A percentile compares a stretch with the other conserved stretches of the same genome.
These are phyloP conservation scores for Glyptemys insculpta DNA, from an alignment of 2,797 vertebrate species.

Conservation along the genomic window DNA sequence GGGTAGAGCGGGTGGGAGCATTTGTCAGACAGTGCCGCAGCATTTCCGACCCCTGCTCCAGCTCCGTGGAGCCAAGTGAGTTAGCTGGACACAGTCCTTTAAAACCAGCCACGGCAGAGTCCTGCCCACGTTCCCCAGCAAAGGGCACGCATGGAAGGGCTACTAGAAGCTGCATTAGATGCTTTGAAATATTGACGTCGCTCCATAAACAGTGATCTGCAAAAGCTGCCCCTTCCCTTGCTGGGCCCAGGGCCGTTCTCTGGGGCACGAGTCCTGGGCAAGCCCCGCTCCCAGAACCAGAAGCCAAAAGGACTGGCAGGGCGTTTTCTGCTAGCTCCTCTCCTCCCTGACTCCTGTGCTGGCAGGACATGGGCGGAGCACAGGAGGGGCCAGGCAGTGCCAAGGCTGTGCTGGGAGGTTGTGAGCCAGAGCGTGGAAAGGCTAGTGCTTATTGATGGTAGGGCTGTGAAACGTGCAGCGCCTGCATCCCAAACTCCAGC, in stretches of 20 bases:
- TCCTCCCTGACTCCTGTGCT: neutral
- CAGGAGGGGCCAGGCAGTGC: neutral
- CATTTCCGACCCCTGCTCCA: neutral
- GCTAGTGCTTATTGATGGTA: too few species aligned
- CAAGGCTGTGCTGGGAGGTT: too few species aligned
- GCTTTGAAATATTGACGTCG: constrained; percentile 23
- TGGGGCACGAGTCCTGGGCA: too few species aligned
- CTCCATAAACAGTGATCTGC: neutral
- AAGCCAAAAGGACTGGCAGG: too few species aligned
- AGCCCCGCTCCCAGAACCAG: too few species aligned
- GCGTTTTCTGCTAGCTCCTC: too few species aligned
- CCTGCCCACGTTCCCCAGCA: neutral
- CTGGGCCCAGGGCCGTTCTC: too few species aligned
- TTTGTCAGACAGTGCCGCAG: neutral
- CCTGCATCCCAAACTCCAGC: too few species aligned
- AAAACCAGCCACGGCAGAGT: neutral
- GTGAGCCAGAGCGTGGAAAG: too few species aligned
- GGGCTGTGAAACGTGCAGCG: too few species aligned
- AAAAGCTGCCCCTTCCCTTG: too few species aligned
- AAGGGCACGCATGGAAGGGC: neutral
- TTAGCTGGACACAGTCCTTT: neutral
- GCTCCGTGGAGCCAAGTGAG: neutral
- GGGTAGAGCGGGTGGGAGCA: neutral
- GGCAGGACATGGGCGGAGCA: neutral
- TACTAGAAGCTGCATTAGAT: neutral